These are phyloP conservation scores for Philaethria dido DNA, from an alignment of 2,888 invertebrate species.

Conservation along the genomic window DNA sequence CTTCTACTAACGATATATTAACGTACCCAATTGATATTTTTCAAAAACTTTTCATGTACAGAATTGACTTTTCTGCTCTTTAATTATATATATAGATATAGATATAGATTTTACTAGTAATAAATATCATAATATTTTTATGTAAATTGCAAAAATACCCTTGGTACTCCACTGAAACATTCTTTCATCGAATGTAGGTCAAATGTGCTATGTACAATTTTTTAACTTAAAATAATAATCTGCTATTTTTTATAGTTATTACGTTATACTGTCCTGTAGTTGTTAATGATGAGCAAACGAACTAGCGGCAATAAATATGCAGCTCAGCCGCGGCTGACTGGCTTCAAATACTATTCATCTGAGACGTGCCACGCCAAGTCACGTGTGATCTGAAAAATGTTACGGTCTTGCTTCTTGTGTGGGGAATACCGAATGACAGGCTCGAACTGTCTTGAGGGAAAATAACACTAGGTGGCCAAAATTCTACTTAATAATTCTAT, in stretches of 20 bases:
- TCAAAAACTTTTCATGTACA: too few species aligned
- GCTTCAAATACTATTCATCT: constrained; percentile 41
- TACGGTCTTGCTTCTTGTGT: constrained; percentile 59
- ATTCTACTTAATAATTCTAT: background rate
- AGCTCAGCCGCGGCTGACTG: constrained; percentile 30
- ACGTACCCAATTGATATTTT: too few species aligned
- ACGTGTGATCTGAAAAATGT: constrained; percentile 73
- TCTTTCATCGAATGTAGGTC: too few species aligned
- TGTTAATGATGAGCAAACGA: constrained; percentile 22
- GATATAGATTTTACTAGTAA: too few species aligned
- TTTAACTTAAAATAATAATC: background rate
- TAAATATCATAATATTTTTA: too few species aligned
- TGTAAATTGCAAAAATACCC: too few species aligned
- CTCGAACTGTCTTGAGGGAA: constrained; percentile 47
- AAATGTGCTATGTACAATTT: background rate
- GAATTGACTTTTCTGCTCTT: too few species aligned
- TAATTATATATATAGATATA: too few species aligned
- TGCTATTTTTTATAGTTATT: background rate
- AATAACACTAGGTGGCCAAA: constrained; percentile 24
- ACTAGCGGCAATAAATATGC: constrained; percentile 33
- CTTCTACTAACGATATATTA: too few species aligned
- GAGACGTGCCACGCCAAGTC: constrained; percentile 57
- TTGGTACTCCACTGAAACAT: too few species aligned
- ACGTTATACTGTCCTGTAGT: background rate
- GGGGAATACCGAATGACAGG: constrained; percentile 64